Conservation (phyloP, 2,888 invertebrate genomes). For the Panzeria rudis region DNA sequence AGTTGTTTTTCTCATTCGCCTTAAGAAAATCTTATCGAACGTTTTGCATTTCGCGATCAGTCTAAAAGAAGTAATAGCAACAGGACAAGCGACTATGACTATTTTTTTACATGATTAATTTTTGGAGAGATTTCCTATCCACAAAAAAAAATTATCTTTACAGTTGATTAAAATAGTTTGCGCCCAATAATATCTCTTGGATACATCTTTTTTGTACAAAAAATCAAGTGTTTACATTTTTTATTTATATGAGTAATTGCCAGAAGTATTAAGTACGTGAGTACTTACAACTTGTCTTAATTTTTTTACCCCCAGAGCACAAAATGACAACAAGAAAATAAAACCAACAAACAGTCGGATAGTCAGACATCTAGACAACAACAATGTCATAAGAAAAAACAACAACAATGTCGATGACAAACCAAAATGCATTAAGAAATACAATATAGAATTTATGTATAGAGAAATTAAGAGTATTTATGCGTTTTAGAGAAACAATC, state of each 20-base stretch:
- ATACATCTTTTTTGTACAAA: background rate
- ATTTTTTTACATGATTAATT: background rate
- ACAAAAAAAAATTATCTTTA: conserved; percentile 6
- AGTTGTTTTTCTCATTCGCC: background rate
- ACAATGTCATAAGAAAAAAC: conserved; percentile 25
- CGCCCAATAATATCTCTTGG: background rate
- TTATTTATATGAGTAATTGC: conserved; percentile 17
- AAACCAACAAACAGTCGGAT: background rate
- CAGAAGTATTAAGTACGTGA: conserved; percentile 23
- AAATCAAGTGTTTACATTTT: conserved; percentile 23
- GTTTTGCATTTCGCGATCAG: background rate
- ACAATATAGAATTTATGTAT: conserved; percentile 25
- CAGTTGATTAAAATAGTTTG: conserved; percentile 19
- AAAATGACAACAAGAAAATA: conserved; percentile 29
- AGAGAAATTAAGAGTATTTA: background rate
- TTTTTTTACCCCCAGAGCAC: conserved; percentile 48
- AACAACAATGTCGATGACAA: conserved; percentile 49
- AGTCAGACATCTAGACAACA: conserved; percentile 43
- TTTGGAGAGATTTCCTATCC: background rate
- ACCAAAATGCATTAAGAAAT: conserved; percentile 42
- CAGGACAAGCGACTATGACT: background rate
- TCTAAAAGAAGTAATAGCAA: background rate
- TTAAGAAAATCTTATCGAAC: background rate
- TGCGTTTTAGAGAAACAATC: conserved; percentile 13
- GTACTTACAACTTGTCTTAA: conserved; percentile 14